Conservation (phyloP, 2,797 vertebrate species). For the Picus viridis region DNA sequence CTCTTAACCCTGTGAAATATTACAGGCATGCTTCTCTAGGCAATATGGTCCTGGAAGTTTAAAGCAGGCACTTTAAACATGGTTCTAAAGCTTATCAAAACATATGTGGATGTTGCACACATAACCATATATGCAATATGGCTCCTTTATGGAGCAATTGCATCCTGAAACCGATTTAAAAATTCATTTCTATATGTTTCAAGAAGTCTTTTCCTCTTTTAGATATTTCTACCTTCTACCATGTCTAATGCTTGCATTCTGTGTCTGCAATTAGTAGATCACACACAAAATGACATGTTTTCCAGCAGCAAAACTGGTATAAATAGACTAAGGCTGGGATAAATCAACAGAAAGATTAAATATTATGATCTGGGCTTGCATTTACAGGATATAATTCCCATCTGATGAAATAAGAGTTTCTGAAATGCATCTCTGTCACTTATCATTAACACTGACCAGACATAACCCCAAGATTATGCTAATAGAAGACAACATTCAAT, state of each 20-base stretch:
- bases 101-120: not conserved
- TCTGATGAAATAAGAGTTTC: not conserved
- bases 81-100: constrained; percentile 23
- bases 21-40: not conserved
- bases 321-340: not conserved
- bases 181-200: not conserved
- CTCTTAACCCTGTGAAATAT: constrained; percentile 1
- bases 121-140: not conserved
- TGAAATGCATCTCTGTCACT: constrained; percentile 2
- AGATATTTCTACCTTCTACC: not conserved
- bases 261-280: not conserved
- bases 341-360: constrained; percentile 49
- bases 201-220: not conserved
- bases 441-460: constrained; percentile 57
- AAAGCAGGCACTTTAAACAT: not conserved
- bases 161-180: not conserved
- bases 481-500: constrained; percentile 54
- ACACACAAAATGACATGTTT: not conserved
- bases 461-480: constrained; percentile 42
- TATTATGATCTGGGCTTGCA: not conserved
- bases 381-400: constrained; percentile 37
- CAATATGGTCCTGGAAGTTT: constrained; percentile 25
- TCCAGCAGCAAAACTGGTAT: not conserved
- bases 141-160: not conserved
- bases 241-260: not conserved